phyloP scores from a whole-genome alignment of 2,113 vertebrate genomes.

The Grammomys dolichurus region DNA sequence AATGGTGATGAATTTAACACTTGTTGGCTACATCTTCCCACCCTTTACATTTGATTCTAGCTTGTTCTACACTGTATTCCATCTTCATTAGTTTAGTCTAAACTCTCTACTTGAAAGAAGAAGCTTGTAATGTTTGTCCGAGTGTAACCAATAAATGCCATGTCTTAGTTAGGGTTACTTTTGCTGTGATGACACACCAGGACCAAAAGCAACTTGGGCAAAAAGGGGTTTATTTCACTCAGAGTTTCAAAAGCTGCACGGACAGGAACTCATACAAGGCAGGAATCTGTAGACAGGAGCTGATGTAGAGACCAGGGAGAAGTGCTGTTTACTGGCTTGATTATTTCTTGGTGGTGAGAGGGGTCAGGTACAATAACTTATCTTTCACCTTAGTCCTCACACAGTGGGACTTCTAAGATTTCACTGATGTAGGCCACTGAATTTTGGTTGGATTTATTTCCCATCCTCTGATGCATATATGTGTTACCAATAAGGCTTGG shows the following conservation, averaged over 20 bases:
- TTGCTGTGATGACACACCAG: background rate
- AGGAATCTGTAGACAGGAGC: background rate
- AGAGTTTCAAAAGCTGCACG: background rate
- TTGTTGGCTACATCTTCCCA: background rate
- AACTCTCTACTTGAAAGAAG: background rate
- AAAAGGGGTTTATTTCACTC: background rate
- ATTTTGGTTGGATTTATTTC: background rate
- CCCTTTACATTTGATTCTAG: background rate
- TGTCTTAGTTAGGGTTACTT: background rate
- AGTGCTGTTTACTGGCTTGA: background rate
- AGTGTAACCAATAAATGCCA: background rate
- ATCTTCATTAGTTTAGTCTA: background rate
- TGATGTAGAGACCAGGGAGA: background rate
- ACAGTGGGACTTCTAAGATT: background rate
- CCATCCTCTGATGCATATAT: background rate
- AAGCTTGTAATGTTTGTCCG: background rate
- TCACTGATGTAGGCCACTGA: background rate
- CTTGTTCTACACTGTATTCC: accelerated
- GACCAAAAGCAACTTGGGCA: background rate
- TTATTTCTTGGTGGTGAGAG: background rate
- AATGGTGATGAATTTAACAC: slow-evolving; percentile 4
- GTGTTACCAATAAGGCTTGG: background rate
- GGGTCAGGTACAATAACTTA: background rate
- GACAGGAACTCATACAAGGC: background rate
- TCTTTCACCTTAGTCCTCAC: background rate